Base-by-base conservation (phyloP, 1,140 invertebrate genomes). In the Aplysia californica region DNA sequence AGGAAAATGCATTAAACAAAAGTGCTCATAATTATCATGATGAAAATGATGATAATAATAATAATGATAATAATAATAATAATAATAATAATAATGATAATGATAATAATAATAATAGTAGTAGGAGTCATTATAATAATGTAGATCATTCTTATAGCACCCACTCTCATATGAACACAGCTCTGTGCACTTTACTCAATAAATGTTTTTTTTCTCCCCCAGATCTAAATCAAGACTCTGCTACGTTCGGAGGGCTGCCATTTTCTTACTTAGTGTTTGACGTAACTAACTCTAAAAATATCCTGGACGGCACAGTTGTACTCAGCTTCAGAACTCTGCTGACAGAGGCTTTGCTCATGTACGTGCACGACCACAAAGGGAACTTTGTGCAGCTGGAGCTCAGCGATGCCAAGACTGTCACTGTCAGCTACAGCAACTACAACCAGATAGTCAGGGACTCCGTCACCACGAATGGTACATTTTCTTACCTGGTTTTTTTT, bases 381-480 rank as follows among this genome's bases (percentile, higher is more conserved):
- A 98, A 98, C 88, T 98, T 98, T 88, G 93, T 97, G 55, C 96
- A 97, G 88, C 87, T 98, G 10, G 96, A 96, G 87, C 93, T 97
- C 38, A 93, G 93, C 72, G 93, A 94, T 76, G 93, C 93, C 0
- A 93, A 90, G 5, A 80, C 75, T 26, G 76, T 86, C 23, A 70
- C 79, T 20, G 65, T 85, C 5, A 85, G 69, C 41, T 86, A 80
- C 59, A 86, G 85, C 72, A 79, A 80, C 35, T 84, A 70, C 67
- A 66, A 81, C 23, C 68, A 76, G 6, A 83, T 87, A 41, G 73
- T 84, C 21, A 79, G 55, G n/a, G 78, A 79, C 3, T 61, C 65
- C 23, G 67, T 82, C 3, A 72, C 56, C 15, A 41, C 77, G 59
- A 21, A 64, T 64, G 75, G 78, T 75, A 36, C 56, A 38, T 50